These are phyloP conservation scores for Maconellicoccus hirsutus DNA, from an alignment of 1,140 invertebrate species.

Conservation along the genomic window DNA sequence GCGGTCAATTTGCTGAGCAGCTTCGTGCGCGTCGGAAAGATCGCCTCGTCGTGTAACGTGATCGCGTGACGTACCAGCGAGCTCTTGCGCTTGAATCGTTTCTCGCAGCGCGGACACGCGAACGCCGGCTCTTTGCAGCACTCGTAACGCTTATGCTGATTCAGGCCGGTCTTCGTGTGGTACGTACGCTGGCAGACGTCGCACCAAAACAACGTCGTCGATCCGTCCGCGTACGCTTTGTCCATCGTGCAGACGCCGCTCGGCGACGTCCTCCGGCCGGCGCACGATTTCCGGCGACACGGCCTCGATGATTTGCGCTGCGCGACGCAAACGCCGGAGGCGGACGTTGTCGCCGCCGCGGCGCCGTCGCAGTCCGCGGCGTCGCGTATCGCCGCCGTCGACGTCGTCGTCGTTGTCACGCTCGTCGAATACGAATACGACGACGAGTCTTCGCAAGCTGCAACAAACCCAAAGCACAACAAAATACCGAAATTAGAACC, in stretches of 20 bases:
- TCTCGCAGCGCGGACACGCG: conserved; percentile 25
- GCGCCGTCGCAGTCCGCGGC: background rate
- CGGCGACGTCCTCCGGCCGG: too few species aligned
- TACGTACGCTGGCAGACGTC: conserved; percentile 23
- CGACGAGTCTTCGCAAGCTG: background rate
- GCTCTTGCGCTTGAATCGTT: conserved; percentile 25
- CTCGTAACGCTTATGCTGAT: conserved; percentile 45
- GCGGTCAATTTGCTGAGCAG: background rate
- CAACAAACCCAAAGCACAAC: background rate
- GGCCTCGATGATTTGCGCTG: background rate
- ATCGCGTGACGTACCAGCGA: conserved; percentile 25
- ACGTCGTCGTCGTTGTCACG: background rate
- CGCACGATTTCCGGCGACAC: background rate
- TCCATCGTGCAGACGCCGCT: background rate
- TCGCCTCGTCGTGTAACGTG: conserved; percentile 24
- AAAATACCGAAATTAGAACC: background rate
- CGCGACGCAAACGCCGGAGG: background rate
- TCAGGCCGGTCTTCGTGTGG: conserved; percentile 27
- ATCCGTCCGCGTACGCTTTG: background rate
- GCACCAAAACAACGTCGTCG: conserved; percentile 12
- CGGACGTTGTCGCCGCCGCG: too few species aligned
- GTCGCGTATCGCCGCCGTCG: background rate
- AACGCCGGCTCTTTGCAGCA: conserved; percentile 41
- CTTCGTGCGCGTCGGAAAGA: conserved; percentile 4
- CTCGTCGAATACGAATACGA: conserved; percentile 5